Conservation (phyloP, 1,140 invertebrate genomes). For the Asobara japonica region DNA sequence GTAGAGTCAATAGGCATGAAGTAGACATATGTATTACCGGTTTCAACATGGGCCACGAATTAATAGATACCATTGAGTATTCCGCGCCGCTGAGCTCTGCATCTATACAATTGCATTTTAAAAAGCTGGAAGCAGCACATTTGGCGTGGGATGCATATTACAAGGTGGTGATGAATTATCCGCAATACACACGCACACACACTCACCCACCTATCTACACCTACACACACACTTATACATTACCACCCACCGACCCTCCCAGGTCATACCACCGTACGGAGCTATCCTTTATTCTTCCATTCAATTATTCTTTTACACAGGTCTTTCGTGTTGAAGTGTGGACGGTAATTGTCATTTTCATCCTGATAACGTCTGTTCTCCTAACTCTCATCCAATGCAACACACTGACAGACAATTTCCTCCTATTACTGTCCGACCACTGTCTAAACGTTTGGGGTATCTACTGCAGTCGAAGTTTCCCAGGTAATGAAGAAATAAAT, state of each 20-base stretch:
- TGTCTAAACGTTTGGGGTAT: slow-evolving; percentile 47
- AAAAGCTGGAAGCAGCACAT: neutral
- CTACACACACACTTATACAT: too few relatives aligned
- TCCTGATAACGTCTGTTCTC: slow-evolving; percentile 34
- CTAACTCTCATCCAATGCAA: slow-evolving; percentile 42
- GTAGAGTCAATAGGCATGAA: slow-evolving; percentile 30
- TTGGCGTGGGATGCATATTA: slow-evolving; percentile 49
- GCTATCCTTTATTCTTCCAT: too few relatives aligned
- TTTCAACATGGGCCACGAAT: slow-evolving; percentile 43
- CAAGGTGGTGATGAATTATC: slow-evolving; percentile 32
- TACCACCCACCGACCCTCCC: too few relatives aligned
- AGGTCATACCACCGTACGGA: too few relatives aligned
- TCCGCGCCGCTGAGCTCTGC: slow-evolving; percentile 46
- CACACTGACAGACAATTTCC: neutral
- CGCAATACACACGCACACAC: too few relatives aligned
- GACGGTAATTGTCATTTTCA: slow-evolving; percentile 35
- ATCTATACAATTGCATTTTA: slow-evolving; percentile 43
- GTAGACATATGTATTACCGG: slow-evolving; percentile 46
- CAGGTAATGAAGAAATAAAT: neutral
- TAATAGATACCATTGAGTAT: slow-evolving; percentile 48
- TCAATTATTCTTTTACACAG: slow-evolving; percentile 28
- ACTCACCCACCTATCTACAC: too few relatives aligned
- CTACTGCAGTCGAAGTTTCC: slow-evolving; percentile 30
- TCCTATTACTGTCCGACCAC: slow-evolving; percentile 32
- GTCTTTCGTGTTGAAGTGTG: slow-evolving; percentile 39